Evolutionary conservation across 2,113 vertebrate genomes (phyloP).

Genomic region (Ardeotis arabs): DNA sequence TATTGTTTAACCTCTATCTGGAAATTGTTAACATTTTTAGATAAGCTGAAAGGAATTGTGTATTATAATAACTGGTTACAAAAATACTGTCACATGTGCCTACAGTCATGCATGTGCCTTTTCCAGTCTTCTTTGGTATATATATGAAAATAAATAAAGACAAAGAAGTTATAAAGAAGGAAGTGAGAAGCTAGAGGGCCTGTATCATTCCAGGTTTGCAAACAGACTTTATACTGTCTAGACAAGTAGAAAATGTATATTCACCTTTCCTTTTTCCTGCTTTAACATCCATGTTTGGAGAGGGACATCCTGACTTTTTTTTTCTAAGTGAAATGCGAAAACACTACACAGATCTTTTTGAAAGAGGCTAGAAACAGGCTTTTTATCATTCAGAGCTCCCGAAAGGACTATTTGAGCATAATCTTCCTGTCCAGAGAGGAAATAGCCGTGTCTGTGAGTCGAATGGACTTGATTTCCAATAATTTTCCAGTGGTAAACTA

Average conservation of each 20-base stretch:
- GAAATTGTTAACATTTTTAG: not conserved
- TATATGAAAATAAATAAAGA: slow-evolving; percentile 27
- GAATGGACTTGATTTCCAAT: slow-evolving; percentile 73
- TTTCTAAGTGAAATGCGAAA: slow-evolving; percentile 54
- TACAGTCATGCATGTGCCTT: not conserved
- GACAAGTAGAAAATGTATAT: slow-evolving; percentile 68
- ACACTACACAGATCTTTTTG: slow-evolving; percentile 46
- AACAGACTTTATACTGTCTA: slow-evolving; percentile 58
- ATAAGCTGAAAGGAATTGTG: not conserved
- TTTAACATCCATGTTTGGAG: slow-evolving; percentile 73
- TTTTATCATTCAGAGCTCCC: slow-evolving; percentile 75
- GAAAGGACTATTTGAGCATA: slow-evolving; percentile 66
- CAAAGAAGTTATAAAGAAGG: not conserved
- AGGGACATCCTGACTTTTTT: slow-evolving; percentile 73
- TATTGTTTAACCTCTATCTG: not conserved
- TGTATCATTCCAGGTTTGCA: slow-evolving; percentile 39
- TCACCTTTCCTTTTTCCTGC: slow-evolving; percentile 76
- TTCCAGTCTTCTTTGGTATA: not conserved
- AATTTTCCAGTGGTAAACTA: slow-evolving; percentile 76
- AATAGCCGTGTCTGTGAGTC: slow-evolving; percentile 73
- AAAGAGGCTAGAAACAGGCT: slow-evolving; percentile 47
- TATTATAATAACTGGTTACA: not conserved
- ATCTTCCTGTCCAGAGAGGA: slow-evolving; percentile 80
- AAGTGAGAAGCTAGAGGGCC: not conserved
- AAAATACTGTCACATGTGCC: not conserved